These are phyloP conservation scores for Micromys minutus DNA, from an alignment of 2,113 vertebrate species.

Conservation along the genomic window DNA sequence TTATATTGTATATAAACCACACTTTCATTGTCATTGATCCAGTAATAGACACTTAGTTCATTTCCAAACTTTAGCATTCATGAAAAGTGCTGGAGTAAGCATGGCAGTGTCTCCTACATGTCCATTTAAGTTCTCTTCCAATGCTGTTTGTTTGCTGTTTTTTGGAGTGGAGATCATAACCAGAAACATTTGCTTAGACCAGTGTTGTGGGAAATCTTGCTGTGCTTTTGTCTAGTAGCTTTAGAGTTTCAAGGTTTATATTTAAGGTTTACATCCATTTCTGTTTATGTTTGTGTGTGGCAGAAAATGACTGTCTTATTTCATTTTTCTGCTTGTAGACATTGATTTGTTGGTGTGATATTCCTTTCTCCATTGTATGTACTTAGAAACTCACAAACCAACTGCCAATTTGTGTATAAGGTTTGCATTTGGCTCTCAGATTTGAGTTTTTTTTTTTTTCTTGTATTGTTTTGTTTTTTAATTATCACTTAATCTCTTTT, in stretches of 20 bases:
- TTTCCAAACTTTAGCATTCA: not conserved
- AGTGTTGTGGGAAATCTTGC: not conserved
- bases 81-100: not conserved
- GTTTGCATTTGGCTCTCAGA: not conserved
- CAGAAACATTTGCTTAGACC: not conserved
- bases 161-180: not conserved
- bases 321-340: not conserved
- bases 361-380: not conserved
- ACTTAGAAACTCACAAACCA: not conserved
- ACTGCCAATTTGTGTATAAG: not conserved
- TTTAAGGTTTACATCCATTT: not conserved
- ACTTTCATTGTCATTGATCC: not conserved
- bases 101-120: not conserved
- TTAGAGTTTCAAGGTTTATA: not conserved
- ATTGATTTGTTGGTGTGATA: not conserved
- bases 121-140: not conserved
- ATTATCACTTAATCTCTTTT: not conserved
- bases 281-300: not conserved
- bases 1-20: not conserved
- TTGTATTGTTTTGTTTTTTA: not conserved
- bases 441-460: not conserved
- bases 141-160: not conserved
- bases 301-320: not conserved
- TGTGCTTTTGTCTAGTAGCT: not conserved
- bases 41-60: not conserved